phyloP scores from a whole-genome alignment of 30 jellyfish, hydroid and myxozoan genomes.

The Turritopsis rubra region DNA sequence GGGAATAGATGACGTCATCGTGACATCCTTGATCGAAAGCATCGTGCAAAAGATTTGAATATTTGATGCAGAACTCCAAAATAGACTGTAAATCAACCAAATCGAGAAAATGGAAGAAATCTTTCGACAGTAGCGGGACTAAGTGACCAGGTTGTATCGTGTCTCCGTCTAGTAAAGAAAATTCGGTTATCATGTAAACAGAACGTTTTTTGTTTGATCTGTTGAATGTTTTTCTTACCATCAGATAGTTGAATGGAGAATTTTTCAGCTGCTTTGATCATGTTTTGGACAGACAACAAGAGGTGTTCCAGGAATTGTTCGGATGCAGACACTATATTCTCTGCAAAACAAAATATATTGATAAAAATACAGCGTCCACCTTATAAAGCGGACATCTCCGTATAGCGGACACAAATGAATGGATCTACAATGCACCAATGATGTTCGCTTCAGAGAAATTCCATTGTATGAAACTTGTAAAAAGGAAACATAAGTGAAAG shows the following conservation, averaged over 20 bases:
- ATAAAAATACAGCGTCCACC: too few species aligned
- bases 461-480: too few species aligned
- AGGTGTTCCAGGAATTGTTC: conserved; percentile 13
- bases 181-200: not conserved
- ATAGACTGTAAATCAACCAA: conserved; percentile 15
- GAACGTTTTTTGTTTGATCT: too few species aligned
- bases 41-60: conserved; percentile 18
- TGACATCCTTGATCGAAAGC: conserved; percentile 10
- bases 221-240: not conserved
- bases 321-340: conserved; percentile 3
- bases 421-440: too few species aligned
- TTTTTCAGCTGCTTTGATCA: conserved; percentile 21
- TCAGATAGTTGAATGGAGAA: not conserved
- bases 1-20: conserved; percentile 21
- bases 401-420: too few species aligned
- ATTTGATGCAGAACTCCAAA: conserved; percentile 4
- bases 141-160: conserved; percentile 37
- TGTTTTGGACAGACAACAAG: conserved; percentile 16
- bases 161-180: not conserved
- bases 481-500: too few species aligned
- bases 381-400: too few species aligned
- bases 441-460: too few species aligned
- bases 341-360: not conserved
- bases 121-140: conserved; percentile 42
- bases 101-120: conserved; percentile 28